phyloP scores from a whole-genome alignment of 2,888 invertebrate genomes.

The Cantharis flavilabris region DNA sequence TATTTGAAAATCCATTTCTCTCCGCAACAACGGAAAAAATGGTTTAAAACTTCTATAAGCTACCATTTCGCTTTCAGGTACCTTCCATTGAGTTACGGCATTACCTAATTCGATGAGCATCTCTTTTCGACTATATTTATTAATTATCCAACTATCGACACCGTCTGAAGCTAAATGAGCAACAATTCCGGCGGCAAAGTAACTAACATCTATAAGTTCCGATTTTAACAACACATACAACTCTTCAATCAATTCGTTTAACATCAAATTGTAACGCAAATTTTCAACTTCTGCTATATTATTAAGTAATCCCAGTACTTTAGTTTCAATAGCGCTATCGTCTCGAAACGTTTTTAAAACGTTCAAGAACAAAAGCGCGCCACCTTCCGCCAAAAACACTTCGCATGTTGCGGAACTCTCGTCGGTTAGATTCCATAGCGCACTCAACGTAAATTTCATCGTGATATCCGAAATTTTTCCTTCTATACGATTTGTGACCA shows the following conservation, averaged over 20 bases:
- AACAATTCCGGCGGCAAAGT: conserved; percentile 75
- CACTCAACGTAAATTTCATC: conserved; percentile 75
- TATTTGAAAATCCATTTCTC: conserved; percentile 65
- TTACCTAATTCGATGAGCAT: conserved; percentile 60
- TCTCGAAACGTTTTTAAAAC: conserved; percentile 67
- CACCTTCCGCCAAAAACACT: conserved; percentile 70
- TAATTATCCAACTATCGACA: conserved; percentile 58
- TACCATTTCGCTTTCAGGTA: conserved; percentile 76
- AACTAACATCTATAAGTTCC: conserved; percentile 69
- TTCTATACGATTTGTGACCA: conserved; percentile 59
- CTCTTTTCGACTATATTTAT: conserved; percentile 42
- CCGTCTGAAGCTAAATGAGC: conserved; percentile 70
- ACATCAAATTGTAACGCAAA: conserved; percentile 51
- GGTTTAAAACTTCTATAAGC: conserved; percentile 74
- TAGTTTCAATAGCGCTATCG: conserved; percentile 73
- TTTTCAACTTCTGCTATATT: conserved; percentile 75
- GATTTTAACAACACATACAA: conserved; percentile 55
- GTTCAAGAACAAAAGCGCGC: conserved; percentile 67
- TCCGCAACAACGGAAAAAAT: conserved; percentile 68
- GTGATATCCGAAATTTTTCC: conserved; percentile 64
- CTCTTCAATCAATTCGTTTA: conserved; percentile 41
- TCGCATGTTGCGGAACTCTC: conserved; percentile 73
- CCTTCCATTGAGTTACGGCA: conserved; percentile 67
- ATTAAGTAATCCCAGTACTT: conserved; percentile 73
- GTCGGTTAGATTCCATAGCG: conserved; percentile 79